These are phyloP conservation scores for Centropristis striata DNA, from an alignment of 2,113 vertebrate genomes.

Conservation along the genomic window DNA sequence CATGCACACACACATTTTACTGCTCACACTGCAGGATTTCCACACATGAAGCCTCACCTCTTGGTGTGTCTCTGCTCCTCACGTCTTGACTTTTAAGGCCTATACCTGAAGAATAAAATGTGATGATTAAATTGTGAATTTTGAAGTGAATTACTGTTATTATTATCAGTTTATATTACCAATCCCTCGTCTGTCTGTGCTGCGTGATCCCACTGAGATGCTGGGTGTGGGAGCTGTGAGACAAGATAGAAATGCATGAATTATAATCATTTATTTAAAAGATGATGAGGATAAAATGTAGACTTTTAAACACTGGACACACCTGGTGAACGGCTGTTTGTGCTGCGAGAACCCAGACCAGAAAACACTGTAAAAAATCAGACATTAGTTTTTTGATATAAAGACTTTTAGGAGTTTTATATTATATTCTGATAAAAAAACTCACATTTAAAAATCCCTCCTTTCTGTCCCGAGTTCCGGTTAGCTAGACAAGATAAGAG, in stretches of 20 bases:
- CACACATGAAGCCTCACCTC: constrained; percentile 62
- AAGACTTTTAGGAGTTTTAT: background rate
- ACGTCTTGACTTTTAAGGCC: constrained; percentile 66
- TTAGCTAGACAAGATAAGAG: constrained; percentile 49
- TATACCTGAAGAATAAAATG: constrained; percentile 17
- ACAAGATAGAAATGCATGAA: background rate
- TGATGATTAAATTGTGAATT: background rate
- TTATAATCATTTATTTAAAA: background rate
- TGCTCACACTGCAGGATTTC: background rate
- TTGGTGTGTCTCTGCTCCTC: constrained; percentile 73
- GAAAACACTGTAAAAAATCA: constrained; percentile 72
- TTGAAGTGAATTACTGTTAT: background rate
- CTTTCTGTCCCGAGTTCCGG: constrained; percentile 42
- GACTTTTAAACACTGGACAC: background rate
- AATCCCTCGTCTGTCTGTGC: constrained; percentile 63
- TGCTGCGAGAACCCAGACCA: constrained; percentile 62
- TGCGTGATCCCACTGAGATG: constrained; percentile 59
- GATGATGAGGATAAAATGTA: background rate
- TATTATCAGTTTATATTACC: constrained; percentile 42
- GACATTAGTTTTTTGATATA: background rate
- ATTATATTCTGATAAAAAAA: background rate
- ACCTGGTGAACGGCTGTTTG: constrained; percentile 66
- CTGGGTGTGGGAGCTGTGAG: constrained; percentile 58
- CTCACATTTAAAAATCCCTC: constrained; percentile 81
- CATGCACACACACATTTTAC: background rate